Evolutionary conservation across 2,888 invertebrate species (phyloP).

Genomic region (Drosophila nr. perissopoda): DNA sequence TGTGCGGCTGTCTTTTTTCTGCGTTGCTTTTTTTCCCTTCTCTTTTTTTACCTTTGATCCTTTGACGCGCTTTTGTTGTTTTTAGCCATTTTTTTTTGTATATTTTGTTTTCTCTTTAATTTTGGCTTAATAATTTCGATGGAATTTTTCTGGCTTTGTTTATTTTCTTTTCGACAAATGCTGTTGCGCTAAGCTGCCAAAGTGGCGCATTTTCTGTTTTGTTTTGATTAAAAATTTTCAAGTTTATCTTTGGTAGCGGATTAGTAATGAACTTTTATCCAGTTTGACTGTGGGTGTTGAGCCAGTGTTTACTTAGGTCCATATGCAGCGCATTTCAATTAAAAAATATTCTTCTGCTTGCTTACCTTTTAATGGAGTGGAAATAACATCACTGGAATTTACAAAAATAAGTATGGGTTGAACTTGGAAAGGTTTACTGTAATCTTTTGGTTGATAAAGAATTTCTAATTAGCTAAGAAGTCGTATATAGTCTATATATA

Average conservation of each 20-base stretch:
- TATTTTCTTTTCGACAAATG: slow-evolving; percentile 69
- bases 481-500: neutral
- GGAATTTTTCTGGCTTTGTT: slow-evolving; percentile 58
- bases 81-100: slow-evolving; percentile 22
- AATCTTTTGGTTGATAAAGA: neutral
- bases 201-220: slow-evolving; percentile 75
- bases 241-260: slow-evolving; percentile 80
- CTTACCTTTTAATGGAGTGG: slow-evolving; percentile 28
- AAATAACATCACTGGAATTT: slow-evolving; percentile 6
- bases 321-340: slow-evolving; percentile 68
- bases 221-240: slow-evolving; percentile 72
- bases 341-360: slow-evolving; percentile 59
- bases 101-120: slow-evolving; percentile 60
- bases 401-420: no score
- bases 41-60: slow-evolving; percentile 71
- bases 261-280: slow-evolving; percentile 73
- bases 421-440: neutral
- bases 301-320: slow-evolving; percentile 73
- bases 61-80: slow-evolving; percentile 77
- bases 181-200: slow-evolving; percentile 70
- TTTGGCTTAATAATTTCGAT: slow-evolving; percentile 71
- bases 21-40: slow-evolving; percentile 10
- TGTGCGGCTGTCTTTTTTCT: slow-evolving; percentile 42
- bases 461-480: neutral
- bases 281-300: slow-evolving; percentile 23